Percentiles rank a stretch among this genome's conserved stretches.
These are phyloP conservation scores for Bucorvus abyssinicus DNA, from an alignment of 2,797 vertebrate species.

Conservation along the genomic window DNA sequence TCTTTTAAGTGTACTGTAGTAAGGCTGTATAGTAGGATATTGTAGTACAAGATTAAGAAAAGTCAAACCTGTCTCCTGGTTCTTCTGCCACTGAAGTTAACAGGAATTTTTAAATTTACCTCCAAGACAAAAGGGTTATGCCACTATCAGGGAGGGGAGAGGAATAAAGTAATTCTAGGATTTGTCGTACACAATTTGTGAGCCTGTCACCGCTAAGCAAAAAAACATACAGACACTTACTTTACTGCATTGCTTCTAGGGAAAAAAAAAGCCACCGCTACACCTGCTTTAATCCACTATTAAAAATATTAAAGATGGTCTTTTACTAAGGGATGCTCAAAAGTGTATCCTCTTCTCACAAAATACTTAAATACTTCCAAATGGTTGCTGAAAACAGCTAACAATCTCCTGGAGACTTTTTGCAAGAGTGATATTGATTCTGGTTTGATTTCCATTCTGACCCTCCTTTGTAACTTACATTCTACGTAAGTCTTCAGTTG, in stretches of 20 bases:
- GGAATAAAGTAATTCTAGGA: neutral
- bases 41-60: neutral
- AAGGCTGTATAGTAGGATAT: neutral
- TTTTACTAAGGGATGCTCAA: neutral
- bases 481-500: constrained; percentile 49
- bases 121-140: neutral
- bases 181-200: neutral
- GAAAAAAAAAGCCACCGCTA: neutral
- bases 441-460: neutral
- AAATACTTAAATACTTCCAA: constrained; percentile 16
- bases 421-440: neutral
- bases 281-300: neutral
- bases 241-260: neutral
- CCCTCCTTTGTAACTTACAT: constrained; percentile 69
- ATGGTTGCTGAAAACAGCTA: neutral
- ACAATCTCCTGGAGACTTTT: neutral
- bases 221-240: neutral
- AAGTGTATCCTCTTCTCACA: neutral
- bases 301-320: neutral
- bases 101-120: neutral
- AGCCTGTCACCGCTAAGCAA: neutral
- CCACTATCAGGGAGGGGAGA: neutral
- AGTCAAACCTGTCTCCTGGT: neutral
- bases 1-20: neutral
- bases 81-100: neutral